Conservation (phyloP, 2,888 invertebrate genomes). For the Meghimatium bilineatum region DNA sequence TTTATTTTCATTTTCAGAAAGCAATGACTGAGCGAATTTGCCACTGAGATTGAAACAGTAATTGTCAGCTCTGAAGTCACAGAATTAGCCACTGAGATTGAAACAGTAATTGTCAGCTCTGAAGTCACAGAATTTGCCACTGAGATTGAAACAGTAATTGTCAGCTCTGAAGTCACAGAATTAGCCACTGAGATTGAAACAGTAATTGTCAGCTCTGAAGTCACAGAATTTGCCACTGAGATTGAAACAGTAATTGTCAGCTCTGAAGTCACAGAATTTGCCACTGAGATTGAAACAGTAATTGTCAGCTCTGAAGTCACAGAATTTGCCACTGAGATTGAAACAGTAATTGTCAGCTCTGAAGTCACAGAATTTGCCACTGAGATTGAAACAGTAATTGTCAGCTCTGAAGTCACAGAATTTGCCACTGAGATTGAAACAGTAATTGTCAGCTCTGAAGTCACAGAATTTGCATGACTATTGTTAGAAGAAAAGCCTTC, state of each 20-base stretch:
- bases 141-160: too few relatives aligned
- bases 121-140: not conserved
- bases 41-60: constrained; percentile 58
- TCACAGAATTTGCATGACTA: not conserved
- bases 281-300: constrained; percentile 59
- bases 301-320: too few relatives aligned
- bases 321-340: constrained; percentile 66
- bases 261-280: constrained; percentile 61
- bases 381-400: constrained; percentile 51
- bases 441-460: not conserved
- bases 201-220: not conserved
- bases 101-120: not conserved
- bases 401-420: too few relatives aligned
- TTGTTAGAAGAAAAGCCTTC: not conserved
- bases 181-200: too few relatives aligned
- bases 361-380: constrained; percentile 72
- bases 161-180: not conserved
- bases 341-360: too few relatives aligned
- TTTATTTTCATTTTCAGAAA: constrained; percentile 58
- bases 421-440: constrained; percentile 63
- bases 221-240: not conserved
- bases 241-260: not conserved
- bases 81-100: too few relatives aligned
- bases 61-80: too few relatives aligned
- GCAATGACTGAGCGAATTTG: constrained; percentile 72